Percentiles rank a stretch among this genome's conserved stretches.
These are phyloP conservation scores for Atlantisia rogersi DNA, from an alignment of 2,113 vertebrate species.

Conservation along the genomic window DNA sequence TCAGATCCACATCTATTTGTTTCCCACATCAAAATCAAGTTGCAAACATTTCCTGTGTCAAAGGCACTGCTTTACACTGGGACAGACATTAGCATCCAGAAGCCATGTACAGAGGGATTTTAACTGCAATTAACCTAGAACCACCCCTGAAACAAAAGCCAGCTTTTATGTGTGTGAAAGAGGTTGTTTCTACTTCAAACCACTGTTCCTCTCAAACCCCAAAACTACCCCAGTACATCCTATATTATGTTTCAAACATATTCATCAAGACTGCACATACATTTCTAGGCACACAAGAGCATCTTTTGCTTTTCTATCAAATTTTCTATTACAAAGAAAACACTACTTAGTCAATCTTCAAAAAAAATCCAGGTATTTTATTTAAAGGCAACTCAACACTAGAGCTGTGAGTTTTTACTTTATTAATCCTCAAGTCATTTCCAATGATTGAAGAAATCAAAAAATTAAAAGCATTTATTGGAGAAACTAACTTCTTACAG, in stretches of 20 bases:
- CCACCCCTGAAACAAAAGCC: fast-evolving
- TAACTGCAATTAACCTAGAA: background rate
- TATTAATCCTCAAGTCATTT: background rate
- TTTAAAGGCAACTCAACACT: background rate
- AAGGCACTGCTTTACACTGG: background rate
- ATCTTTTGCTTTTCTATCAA: background rate
- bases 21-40: background rate
- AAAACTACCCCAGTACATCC: too few species aligned
- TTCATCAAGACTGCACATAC: background rate
- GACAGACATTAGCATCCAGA: background rate
- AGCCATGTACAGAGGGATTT: background rate
- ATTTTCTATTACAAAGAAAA: background rate
- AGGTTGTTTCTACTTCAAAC: background rate
- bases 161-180: background rate
- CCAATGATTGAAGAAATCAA: background rate
- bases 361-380: background rate
- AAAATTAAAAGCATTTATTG: background rate
- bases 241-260: background rate
- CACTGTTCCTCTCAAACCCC: background rate
- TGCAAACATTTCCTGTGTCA: background rate
- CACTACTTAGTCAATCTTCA: background rate
- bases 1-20: background rate
- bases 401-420: background rate
- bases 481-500: background rate
- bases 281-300: background rate